A percentile compares a stretch with the other conserved stretches of the same genome.
These are phyloP conservation scores for Trichomycterus rosablanca DNA, from an alignment of 2,113 vertebrate species.

Conservation along the genomic window DNA sequence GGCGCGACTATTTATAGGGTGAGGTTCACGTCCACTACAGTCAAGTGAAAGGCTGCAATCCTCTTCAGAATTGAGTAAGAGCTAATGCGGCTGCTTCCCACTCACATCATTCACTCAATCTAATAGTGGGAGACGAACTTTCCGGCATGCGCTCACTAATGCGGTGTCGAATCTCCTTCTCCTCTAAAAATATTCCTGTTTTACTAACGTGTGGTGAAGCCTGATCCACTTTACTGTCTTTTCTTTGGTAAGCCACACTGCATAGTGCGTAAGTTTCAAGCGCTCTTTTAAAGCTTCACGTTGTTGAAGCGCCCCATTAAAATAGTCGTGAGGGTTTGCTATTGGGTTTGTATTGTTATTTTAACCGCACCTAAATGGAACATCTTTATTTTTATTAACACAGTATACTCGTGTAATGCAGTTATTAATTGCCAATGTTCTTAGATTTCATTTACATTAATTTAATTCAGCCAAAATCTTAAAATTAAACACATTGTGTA, in stretches of 20 bases:
- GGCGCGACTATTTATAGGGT: conserved; percentile 36
- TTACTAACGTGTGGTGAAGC: conserved; percentile 31
- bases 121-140: conserved; percentile 51
- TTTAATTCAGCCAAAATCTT: too few relatives aligned
- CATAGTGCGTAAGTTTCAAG: conserved; percentile 1
- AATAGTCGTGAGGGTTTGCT: too few relatives aligned
- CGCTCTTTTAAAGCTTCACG: too few relatives aligned
- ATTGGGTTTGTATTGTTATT: too few relatives aligned
- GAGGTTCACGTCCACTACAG: not conserved
- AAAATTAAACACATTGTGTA: too few relatives aligned
- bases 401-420: too few relatives aligned
- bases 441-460: too few relatives aligned
- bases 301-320: too few relatives aligned
- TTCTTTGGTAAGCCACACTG: conserved; percentile 26
- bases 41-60: conserved; percentile 25
- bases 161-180: conserved; percentile 55
- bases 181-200: conserved; percentile 56
- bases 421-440: too few relatives aligned
- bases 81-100: conserved; percentile 39
- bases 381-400: too few relatives aligned
- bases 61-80: conserved; percentile 27
- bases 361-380: too few relatives aligned
- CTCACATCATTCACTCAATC: conserved; percentile 52
- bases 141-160: conserved; percentile 49
- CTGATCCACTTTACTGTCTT: conserved; percentile 50